Conservation (phyloP, 2,113 vertebrate species). For the Trochalopteron elliotii region DNA sequence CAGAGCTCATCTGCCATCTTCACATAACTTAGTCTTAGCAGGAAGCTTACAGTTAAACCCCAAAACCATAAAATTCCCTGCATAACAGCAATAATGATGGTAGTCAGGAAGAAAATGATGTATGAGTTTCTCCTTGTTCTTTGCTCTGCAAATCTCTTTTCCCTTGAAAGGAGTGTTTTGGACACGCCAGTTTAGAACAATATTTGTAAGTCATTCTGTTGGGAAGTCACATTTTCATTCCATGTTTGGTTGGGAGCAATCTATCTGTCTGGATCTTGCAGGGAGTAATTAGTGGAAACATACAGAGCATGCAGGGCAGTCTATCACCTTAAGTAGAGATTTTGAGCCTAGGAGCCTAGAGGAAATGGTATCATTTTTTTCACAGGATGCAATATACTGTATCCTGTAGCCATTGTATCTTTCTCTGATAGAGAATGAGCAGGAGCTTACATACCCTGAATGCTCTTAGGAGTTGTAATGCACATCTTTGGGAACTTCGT, state of each 20-base stretch:
- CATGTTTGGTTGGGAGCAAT: background rate
- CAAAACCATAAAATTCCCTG: background rate
- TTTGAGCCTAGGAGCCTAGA: background rate
- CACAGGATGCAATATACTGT: background rate
- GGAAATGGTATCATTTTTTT: background rate
- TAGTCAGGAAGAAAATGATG: background rate
- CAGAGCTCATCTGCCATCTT: background rate
- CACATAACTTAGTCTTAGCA: background rate
- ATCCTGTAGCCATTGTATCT: background rate
- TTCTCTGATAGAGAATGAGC: background rate
- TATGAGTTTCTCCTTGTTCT: background rate
- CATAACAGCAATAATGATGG: background rate
- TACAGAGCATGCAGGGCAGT: background rate
- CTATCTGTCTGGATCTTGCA: constrained; percentile 14
- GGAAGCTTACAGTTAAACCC: background rate
- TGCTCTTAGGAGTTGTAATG: background rate
- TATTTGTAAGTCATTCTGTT: background rate
- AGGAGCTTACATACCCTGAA: background rate
- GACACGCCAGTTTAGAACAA: background rate
- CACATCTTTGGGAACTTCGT: background rate
- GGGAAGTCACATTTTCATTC: background rate
- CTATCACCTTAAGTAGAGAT: background rate
- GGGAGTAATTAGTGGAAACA: background rate
- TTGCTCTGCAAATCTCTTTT: background rate
- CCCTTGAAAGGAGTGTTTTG: background rate